These are phyloP conservation scores for Myotis myotis DNA, from an alignment of 2,797 vertebrate genomes.

Conservation along the genomic window DNA sequence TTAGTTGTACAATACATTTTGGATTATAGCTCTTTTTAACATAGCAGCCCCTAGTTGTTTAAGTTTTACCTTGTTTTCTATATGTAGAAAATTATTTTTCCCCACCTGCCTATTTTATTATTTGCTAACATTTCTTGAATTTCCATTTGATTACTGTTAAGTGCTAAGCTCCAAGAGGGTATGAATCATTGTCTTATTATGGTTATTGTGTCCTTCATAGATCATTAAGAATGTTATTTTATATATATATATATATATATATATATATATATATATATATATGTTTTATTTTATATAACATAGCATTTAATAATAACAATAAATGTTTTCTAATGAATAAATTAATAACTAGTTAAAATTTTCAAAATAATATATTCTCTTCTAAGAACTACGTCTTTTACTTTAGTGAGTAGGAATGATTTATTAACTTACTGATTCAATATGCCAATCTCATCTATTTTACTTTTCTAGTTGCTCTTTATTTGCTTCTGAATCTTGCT, in stretches of 20 bases:
- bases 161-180: neutral
- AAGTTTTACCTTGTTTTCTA: slow-evolving; percentile 48
- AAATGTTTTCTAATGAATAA: slow-evolving; percentile 27
- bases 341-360: neutral
- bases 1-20: neutral
- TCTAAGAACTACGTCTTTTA: neutral
- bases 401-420: neutral
- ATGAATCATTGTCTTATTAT: slow-evolving; percentile 9
- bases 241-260: too few relatives aligned
- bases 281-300: neutral
- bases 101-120: neutral
- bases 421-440: neutral
- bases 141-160: neutral
- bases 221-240: neutral
- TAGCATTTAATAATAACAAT: neutral
- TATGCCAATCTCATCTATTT: neutral
- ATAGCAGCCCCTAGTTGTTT: neutral
- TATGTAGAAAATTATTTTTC: neutral
- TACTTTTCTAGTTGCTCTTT: slow-evolving; percentile 90
- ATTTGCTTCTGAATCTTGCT: slow-evolving; percentile 94
- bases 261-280: neutral
- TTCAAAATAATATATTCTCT: neutral
- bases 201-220: neutral
- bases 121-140: neutral
- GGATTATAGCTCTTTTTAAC: neutral